Evolutionary conservation across 2,797 vertebrate genomes (phyloP).

Genomic region (Psittacula derbiana): DNA sequence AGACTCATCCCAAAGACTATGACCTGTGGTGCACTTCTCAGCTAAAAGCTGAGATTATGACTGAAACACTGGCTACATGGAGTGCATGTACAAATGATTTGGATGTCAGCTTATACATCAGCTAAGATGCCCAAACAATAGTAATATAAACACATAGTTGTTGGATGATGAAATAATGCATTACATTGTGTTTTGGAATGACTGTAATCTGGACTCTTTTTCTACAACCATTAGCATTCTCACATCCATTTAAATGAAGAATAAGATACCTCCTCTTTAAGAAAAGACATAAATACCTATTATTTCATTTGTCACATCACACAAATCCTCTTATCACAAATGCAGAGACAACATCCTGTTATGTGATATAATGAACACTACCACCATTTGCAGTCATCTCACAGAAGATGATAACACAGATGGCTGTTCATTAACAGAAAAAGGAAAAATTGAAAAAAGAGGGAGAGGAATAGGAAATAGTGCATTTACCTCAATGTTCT

Average conservation of each 20-base stretch:
- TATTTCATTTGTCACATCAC: neutral
- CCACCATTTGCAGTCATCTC: neutral
- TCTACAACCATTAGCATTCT: neutral
- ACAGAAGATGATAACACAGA: neutral
- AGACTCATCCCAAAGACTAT: neutral
- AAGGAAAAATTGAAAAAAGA: neutral
- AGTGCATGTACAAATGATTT: neutral
- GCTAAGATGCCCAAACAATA: neutral
- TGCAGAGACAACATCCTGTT: neutral
- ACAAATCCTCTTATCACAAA: neutral
- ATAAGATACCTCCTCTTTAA: neutral
- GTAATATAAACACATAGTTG: neutral
- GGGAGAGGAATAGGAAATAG: neutral
- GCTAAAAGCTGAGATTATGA: neutral
- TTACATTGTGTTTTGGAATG: neutral
- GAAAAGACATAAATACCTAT: neutral
- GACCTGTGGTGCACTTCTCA: neutral
- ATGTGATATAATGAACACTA: neutral
- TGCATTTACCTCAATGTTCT: conserved; percentile 86
- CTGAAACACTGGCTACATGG: neutral
- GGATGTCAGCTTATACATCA: neutral
- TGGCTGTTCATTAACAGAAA: neutral
- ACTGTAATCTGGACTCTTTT: neutral
- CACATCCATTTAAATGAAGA: neutral
- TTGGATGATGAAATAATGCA: neutral